Evolutionary conservation across 2,797 vertebrate genomes (phyloP).

Genomic region (Aselliscus stoliczkanus): DNA sequence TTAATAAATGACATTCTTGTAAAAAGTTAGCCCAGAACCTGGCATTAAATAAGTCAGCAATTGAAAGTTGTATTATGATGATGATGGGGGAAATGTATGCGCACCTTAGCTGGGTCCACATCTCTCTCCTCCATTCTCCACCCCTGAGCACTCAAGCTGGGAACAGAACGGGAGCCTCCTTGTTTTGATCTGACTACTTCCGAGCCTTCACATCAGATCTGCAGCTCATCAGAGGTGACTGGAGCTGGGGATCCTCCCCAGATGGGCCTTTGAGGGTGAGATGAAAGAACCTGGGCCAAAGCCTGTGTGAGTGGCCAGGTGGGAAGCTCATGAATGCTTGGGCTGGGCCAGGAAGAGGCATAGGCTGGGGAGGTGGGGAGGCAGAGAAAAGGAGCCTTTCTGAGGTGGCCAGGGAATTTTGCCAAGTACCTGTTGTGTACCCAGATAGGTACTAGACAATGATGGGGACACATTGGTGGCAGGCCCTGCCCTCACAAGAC

Average conservation of each 20-base stretch:
- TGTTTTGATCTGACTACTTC: conserved; percentile 43
- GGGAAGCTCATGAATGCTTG: background rate
- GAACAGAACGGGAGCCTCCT: background rate
- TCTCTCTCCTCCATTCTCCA: no score
- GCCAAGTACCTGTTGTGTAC: background rate
- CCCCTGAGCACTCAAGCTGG: rapidly evolving
- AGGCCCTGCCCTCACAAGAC: no score
- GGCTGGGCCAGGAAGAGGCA: background rate
- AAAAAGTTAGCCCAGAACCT: background rate
- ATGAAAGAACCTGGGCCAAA: background rate
- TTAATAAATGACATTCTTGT: background rate
- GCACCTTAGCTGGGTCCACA: background rate
- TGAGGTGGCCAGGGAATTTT: background rate
- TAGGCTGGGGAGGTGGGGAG: no score
- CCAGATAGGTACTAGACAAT: background rate
- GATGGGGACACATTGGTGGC: background rate
- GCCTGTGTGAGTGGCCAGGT: background rate
- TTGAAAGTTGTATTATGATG: background rate
- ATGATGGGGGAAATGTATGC: no score
- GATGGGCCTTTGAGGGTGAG: background rate
- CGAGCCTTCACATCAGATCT: background rate
- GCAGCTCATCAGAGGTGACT: background rate
- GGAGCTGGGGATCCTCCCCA: background rate
- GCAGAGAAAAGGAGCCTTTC: background rate
- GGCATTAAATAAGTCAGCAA: background rate